phyloP scores from a whole-genome alignment of 2,797 vertebrate genomes.

The Labeo calbasu region DNA sequence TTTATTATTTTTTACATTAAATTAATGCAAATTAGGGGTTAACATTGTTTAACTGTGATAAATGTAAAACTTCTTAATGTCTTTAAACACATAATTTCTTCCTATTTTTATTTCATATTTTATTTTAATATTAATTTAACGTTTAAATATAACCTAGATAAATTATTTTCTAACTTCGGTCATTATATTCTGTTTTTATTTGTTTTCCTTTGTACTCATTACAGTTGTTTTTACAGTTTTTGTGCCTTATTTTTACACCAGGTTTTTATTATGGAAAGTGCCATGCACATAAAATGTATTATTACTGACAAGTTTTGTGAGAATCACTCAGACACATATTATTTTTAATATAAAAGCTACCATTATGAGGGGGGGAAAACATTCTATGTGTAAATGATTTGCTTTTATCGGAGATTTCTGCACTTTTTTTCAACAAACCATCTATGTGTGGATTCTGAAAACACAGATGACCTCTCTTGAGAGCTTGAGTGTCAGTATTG shows the following conservation, averaged over 20 bases:
- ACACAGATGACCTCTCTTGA: conserved; percentile 26
- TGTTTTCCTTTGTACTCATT: neutral
- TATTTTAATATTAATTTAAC: too few relatives aligned
- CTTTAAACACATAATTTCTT: neutral
- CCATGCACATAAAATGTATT: neutral
- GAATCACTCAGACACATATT: neutral
- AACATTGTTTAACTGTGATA: neutral
- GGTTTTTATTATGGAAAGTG: neutral
- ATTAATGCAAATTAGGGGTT: neutral
- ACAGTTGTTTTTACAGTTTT: neutral
- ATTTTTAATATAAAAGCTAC: neutral
- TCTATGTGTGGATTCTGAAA: neutral
- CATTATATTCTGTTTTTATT: neutral
- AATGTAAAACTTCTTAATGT: neutral
- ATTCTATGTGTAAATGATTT: neutral
- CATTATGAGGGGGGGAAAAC: neutral
- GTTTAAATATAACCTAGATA: neutral
- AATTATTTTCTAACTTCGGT: neutral
- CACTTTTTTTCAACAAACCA: too few relatives aligned
- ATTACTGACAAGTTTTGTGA: neutral
- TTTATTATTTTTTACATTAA: neutral
- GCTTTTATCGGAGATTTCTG: neutral
- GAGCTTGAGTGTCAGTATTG: conserved; percentile 23
- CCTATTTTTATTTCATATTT: neutral
- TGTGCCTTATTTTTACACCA: too few relatives aligned